phyloP scores from a whole-genome alignment of 30 jellyfish, hydroid and myxozoan species.

The Aurelia sp. region DNA sequence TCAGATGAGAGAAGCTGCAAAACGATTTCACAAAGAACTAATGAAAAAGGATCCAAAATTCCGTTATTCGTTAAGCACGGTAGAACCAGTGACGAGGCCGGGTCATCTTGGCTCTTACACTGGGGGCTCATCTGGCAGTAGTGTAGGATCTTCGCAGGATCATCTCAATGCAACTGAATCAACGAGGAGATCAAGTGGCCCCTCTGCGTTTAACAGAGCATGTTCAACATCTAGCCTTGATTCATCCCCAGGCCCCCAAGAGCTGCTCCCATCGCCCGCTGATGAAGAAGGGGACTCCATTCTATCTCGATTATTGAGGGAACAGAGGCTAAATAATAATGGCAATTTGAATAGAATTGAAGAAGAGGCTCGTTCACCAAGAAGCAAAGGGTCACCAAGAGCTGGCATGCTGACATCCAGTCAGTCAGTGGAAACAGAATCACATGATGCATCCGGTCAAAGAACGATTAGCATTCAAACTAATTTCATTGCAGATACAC shows the following conservation, averaged over 20 bases:
- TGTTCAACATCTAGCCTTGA: constrained; percentile 69
- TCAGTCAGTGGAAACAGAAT: constrained; percentile 15
- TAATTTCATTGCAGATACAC: constrained; percentile 16
- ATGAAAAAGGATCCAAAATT: constrained; percentile 88
- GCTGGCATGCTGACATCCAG: constrained; percentile 26
- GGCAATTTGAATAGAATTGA: constrained; percentile 76
- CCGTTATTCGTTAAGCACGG: constrained; percentile 76
- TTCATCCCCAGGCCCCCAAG: constrained; percentile 55
- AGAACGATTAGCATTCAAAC: constrained; percentile 49
- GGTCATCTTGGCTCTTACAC: constrained; percentile 52
- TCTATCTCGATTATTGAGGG: constrained; percentile 82
- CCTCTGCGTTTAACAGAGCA: constrained; percentile 51
- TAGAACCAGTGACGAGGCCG: constrained; percentile 38
- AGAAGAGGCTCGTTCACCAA: constrained; percentile 76
- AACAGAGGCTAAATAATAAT: constrained; percentile 59
- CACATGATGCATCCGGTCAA: constrained; percentile 3
- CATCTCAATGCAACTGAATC: constrained; percentile 25
- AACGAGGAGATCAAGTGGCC: constrained; percentile 62
- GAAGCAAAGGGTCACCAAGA: constrained; percentile 53
- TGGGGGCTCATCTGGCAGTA: constrained; percentile 66
- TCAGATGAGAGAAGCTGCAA: constrained; percentile 96
- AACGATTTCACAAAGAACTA: constrained; percentile 85
- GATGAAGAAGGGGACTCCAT: constrained; percentile 73
- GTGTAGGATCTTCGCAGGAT: constrained; percentile 46
- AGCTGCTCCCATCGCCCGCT: constrained; percentile 15